These are phyloP conservation scores for Cynopterus sphinx DNA, from an alignment of 2,797 vertebrate genomes.

Conservation along the genomic window DNA sequence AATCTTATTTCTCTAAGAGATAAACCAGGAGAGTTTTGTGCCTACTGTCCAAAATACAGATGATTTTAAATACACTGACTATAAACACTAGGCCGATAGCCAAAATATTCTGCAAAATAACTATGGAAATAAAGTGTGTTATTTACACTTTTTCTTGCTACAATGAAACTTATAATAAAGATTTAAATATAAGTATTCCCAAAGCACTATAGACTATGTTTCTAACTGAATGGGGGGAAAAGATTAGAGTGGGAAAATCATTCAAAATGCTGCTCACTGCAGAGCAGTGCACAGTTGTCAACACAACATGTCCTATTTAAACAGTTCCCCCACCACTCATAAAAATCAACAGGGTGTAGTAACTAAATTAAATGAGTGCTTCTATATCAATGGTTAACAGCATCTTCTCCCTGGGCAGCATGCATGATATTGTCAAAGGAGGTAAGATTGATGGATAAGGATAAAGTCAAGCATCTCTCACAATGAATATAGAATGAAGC, in stretches of 20 bases:
- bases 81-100: conserved; percentile 69
- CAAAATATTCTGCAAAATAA: conserved; percentile 74
- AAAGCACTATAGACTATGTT: conserved; percentile 61
- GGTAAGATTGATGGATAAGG: not conserved
- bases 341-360: conserved; percentile 67
- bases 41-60: conserved; percentile 61
- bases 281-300: conserved; percentile 27
- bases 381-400: conserved; percentile 57
- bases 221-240: conserved; percentile 39
- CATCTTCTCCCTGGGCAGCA: conserved; percentile 17
- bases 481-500: not conserved
- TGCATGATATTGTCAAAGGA: not conserved
- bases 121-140: conserved; percentile 71
- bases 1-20: conserved; percentile 46
- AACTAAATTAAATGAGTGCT: conserved; percentile 71
- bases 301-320: conserved; percentile 55
- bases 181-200: conserved; percentile 75
- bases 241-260: conserved; percentile 65
- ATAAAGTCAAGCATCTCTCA: not conserved
- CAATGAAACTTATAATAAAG: conserved; percentile 60
- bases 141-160: conserved; percentile 74
- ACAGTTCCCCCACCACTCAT: conserved; percentile 72
- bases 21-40: conserved; percentile 27
- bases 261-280: conserved; percentile 6
- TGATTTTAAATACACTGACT: conserved; percentile 58